Percentiles rank a stretch among this genome's conserved stretches.
Evolutionary conservation across 1,140 invertebrate species (phyloP).

Genomic region (Bombus balteatus): DNA sequence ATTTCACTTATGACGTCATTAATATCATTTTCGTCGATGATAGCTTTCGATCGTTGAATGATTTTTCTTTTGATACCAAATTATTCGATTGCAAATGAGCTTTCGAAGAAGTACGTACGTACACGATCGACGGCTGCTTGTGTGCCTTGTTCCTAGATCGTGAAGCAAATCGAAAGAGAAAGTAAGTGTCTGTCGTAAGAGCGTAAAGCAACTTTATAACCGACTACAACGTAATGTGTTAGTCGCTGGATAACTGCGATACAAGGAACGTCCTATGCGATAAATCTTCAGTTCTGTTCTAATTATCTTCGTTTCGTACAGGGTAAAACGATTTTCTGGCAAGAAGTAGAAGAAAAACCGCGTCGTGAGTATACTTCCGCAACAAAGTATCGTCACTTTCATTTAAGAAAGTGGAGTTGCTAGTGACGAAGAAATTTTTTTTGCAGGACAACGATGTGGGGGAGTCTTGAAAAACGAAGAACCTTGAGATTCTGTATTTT

Average conservation of each 20-base stretch:
- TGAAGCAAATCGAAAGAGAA: slow-evolving; percentile 63
- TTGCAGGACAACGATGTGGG: background rate
- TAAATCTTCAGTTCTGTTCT: background rate
- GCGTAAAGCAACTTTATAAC: slow-evolving; percentile 27
- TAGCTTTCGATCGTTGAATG: too few species aligned
- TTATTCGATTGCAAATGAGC: background rate
- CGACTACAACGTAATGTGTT: slow-evolving; percentile 33
- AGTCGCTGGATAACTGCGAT: slow-evolving; percentile 37
- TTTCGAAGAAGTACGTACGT: background rate
- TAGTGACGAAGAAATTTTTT: background rate
- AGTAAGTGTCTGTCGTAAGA: slow-evolving; percentile 71
- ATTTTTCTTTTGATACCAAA: background rate
- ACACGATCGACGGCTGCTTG: background rate
- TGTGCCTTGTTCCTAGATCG: background rate
- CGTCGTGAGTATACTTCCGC: background rate
- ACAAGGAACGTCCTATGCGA: background rate
- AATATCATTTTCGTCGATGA: too few species aligned
- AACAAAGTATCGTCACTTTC: background rate
- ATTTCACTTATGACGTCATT: too few species aligned
- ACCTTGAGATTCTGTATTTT: background rate
- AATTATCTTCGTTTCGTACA: background rate
- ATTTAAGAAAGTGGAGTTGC: too few species aligned
- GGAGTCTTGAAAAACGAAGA: too few species aligned
- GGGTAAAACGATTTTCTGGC: background rate
- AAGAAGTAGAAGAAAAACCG: background rate